Evolutionary conservation across 2,888 invertebrate species (phyloP).

Genomic region (Scaptomyza flava): DNA sequence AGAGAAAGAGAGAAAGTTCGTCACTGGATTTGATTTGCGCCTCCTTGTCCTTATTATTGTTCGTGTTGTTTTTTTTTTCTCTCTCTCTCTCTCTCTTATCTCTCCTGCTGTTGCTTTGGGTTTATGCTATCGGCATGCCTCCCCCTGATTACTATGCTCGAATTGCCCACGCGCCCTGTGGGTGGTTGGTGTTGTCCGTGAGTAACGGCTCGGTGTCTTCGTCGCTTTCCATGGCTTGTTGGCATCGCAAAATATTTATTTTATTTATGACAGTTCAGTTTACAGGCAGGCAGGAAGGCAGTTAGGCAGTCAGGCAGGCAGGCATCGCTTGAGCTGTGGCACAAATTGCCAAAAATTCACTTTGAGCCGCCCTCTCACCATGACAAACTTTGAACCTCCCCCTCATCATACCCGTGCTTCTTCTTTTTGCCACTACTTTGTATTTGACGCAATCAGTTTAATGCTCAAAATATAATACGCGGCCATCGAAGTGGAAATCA

Average conservation of each 20-base stretch:
- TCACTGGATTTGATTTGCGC: slow-evolving; percentile 60
- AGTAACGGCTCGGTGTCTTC: not conserved
- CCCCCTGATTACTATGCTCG: slow-evolving; percentile 50
- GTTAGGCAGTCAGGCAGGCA: slow-evolving; percentile 24
- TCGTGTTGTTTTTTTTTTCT: not conserved
- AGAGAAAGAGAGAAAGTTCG: slow-evolving; percentile 47
- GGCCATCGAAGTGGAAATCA: slow-evolving; percentile 50
- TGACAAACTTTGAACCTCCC: slow-evolving; percentile 49
- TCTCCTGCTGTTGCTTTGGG: not conserved
- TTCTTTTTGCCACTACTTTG: slow-evolving; percentile 1
- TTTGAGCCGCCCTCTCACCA: slow-evolving; percentile 35
- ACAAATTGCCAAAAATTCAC: slow-evolving; percentile 48
- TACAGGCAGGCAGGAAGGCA: slow-evolving; percentile 26
- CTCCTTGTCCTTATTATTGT: slow-evolving; percentile 28
- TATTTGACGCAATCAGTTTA: slow-evolving; percentile 52
- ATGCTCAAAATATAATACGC: slow-evolving; percentile 47
- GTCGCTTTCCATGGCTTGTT: slow-evolving; percentile 28
- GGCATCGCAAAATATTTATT: slow-evolving; percentile 54
- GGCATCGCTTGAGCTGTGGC: slow-evolving; percentile 4
- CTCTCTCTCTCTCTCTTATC: too few species aligned
- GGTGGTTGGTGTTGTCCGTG: not conserved
- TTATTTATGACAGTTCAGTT: slow-evolving; percentile 60
- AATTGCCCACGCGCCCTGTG: slow-evolving; percentile 43
- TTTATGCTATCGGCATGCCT: slow-evolving; percentile 20
- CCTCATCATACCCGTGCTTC: slow-evolving; percentile 5